Evolutionary conservation across 35 echinoderm and acorn worm species (phyloP).

Genomic region (Apostichopus japonicus): DNA sequence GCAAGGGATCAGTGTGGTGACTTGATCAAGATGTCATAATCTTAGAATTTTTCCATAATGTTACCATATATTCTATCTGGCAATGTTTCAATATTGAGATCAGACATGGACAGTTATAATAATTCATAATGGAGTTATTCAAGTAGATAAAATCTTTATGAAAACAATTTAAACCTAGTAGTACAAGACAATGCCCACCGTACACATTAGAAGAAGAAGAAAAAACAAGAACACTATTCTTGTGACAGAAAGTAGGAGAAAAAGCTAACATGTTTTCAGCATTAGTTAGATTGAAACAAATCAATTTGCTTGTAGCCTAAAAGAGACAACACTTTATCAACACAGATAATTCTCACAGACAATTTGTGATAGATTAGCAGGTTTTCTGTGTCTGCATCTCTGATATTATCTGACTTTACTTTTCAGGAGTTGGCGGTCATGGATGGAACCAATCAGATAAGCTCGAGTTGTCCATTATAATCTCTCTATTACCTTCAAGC

Average conservation of each 20-base stretch:
- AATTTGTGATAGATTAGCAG: neutral
- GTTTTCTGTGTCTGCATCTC: neutral
- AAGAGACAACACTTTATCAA: too few species aligned
- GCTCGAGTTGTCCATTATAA: too few species aligned
- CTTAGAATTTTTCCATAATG: too few species aligned
- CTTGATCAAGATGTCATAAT: too few species aligned
- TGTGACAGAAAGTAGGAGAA: neutral
- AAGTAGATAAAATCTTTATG: neutral
- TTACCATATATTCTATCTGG: neutral
- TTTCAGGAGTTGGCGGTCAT: too few species aligned
- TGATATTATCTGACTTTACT: neutral
- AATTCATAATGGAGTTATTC: neutral
- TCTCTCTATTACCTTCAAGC: too few species aligned
- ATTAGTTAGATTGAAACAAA: too few species aligned
- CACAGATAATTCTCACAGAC: too few species aligned
- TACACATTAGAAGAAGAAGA: neutral
- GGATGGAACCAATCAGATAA: too few species aligned
- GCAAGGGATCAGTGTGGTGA: too few species aligned
- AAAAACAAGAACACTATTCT: neutral
- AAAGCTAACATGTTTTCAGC: neutral
- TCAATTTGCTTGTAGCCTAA: too few species aligned
- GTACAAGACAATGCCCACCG: neutral
- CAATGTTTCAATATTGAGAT: neutral
- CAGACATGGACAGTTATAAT: slow-evolving; percentile 2
- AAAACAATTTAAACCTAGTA: neutral